Evolutionary conservation across 2,113 vertebrate species (phyloP), one percentile per base, ranked within the genome.

Genomic region (Cheirogaleus medius): DNA sequence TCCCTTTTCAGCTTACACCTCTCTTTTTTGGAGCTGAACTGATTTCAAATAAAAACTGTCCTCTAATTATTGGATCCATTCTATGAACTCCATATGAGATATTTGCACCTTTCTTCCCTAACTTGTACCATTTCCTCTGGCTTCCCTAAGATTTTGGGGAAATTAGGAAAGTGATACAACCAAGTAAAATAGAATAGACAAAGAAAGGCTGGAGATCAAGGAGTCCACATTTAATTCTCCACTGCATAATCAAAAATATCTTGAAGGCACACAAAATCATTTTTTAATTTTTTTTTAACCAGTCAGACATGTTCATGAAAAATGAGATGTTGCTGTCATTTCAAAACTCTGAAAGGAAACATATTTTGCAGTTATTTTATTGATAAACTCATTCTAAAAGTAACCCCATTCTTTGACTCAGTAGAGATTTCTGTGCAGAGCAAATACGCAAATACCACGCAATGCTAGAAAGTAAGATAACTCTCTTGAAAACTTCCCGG

Each of bases 291-390:
- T 6, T 82, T 88, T 93, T 56, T 34, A 85, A 90, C 32, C 27
- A 90, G 15, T 32, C 64, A 90, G 37, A 56, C 8, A 93, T 12
- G 34, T 93, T 78, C 8, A 11, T 82, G 47, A 86, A 77, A 91
- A 96, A 87, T 85, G 14, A 56, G 14, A 90, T 42, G 18, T 32
- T 90, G 81, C 56, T 86, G 7, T 82, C 54, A 58, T 60, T 94
- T 73, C 25, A 94, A 90, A 96, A 93, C 42, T 81, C 82, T 73
- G 17, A 91, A 91, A 69, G 21, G 17, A 95, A 91, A 91, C 1
- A 78, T 85, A 78, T 63, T 89, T 94, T 77, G 4, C 13, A 74
- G 32, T 29, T 37, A 84, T 74, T 91, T 95, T 87, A 87, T 60
- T 91, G 49, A 84, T 84, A 87, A 94, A 56, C 6, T n/a, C 58